Percentiles rank a stretch among this genome's conserved stretches.
phyloP scores from a whole-genome alignment of 2,113 vertebrate genomes.

The Anolis sagrei region DNA sequence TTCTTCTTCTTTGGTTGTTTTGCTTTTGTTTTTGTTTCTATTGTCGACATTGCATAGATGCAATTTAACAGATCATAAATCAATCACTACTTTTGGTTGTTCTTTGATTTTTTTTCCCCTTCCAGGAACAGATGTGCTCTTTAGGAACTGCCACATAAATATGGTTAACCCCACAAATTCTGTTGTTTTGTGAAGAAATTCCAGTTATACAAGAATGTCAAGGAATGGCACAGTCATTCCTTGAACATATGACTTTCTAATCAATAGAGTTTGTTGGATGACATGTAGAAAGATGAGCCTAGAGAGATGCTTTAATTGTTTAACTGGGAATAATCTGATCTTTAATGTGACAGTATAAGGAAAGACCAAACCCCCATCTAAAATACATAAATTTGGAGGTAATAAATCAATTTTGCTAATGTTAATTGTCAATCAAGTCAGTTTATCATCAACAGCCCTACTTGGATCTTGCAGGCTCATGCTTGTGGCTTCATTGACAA shows the following conservation, averaged over 20 bases:
- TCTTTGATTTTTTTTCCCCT: background rate
- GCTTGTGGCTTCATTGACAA: too few relatives aligned
- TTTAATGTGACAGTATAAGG: constrained; percentile 47
- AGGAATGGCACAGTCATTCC: constrained; percentile 39
- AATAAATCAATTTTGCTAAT: constrained; percentile 68
- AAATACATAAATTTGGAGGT: constrained; percentile 60
- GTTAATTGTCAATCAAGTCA: too few relatives aligned
- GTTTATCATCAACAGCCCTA: too few relatives aligned
- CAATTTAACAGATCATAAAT: constrained; percentile 59
- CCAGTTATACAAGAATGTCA: constrained; percentile 59
- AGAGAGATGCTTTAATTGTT: constrained; percentile 22
- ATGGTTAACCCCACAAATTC: constrained; percentile 41
- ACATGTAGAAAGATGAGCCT: constrained; percentile 22
- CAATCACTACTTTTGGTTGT: constrained; percentile 60
- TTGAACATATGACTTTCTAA: constrained; percentile 53
- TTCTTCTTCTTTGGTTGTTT: background rate
- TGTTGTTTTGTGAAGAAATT: constrained; percentile 46
- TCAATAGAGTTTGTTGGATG: constrained; percentile 29
- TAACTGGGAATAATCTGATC: constrained; percentile 26
- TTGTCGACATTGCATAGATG: constrained; percentile 54
- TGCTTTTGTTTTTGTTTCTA: background rate
- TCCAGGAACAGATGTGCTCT: constrained; percentile 67
- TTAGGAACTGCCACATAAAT: constrained; percentile 57
- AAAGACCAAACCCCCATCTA: constrained; percentile 19
- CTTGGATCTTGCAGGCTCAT: too few relatives aligned